phyloP scores from a whole-genome alignment of 2,113 vertebrate genomes.

The Charadrius vociferus region DNA sequence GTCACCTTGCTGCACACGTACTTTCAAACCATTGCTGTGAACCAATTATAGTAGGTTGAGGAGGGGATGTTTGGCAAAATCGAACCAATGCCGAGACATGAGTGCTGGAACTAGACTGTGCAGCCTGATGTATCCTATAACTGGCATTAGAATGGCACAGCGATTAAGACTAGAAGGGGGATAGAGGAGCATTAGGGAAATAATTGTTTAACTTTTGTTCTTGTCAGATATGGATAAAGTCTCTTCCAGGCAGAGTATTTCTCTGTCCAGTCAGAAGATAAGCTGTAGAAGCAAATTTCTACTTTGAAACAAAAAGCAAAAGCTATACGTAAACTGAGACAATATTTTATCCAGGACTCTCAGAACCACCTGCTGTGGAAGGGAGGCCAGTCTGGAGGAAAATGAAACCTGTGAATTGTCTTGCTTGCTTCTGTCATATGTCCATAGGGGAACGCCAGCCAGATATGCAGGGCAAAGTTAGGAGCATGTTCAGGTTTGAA shows the following conservation, averaged over 20 bases:
- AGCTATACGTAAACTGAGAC: neutral
- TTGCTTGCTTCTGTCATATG: neutral
- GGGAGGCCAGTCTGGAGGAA: neutral
- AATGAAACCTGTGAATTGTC: neutral
- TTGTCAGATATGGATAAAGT: neutral
- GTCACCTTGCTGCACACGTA: neutral
- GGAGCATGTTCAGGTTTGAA: neutral
- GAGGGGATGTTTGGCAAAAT: neutral
- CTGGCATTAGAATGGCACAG: neutral
- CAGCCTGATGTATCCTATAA: neutral
- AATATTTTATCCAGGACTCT: neutral
- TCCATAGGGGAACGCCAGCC: neutral
- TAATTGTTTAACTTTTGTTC: neutral
- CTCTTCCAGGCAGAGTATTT: neutral
- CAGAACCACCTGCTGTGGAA: neutral
- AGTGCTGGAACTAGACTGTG: neutral
- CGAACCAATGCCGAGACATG: neutral
- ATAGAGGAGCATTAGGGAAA: neutral
- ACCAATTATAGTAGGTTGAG: neutral
- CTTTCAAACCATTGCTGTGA: neutral
- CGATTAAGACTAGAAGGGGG: neutral
- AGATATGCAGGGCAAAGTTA: neutral
- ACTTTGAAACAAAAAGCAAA: neutral
- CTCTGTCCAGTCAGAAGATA: neutral
- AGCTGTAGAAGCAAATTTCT: neutral